Percentiles rank a stretch among this genome's conserved stretches.
These are phyloP conservation scores for Torymus aiolomorphi DNA, from an alignment of 2,888 invertebrate genomes.

Conservation along the genomic window DNA sequence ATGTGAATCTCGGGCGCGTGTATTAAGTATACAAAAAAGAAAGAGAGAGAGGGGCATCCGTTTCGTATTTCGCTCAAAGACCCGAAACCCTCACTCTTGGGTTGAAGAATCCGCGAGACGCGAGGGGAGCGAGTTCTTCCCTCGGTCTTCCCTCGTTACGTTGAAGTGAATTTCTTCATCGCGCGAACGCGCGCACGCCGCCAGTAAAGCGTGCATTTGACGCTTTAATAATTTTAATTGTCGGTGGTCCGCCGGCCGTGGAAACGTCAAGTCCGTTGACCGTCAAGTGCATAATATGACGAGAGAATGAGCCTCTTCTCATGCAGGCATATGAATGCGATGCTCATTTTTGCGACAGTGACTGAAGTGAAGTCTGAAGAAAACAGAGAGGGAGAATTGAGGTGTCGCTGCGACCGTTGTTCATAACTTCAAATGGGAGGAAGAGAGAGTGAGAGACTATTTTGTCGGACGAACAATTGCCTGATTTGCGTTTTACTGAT, in stretches of 20 bases:
- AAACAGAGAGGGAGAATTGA: no score
- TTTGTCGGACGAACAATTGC: no score
- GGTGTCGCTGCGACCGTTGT: no score
- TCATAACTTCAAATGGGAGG: no score
- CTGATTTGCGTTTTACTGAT: no score
- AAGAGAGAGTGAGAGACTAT: no score
- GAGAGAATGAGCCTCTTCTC: no score
- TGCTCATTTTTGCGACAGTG: no score
- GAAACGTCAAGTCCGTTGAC: slow-evolving; percentile 37
- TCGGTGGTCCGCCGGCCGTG: slow-evolving; percentile 14
- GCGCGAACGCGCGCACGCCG: no score
- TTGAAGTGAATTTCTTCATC: slow-evolving; percentile 43
- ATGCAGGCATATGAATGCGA: no score
- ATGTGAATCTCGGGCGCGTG: slow-evolving; percentile 32
- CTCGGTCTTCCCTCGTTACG: no score
- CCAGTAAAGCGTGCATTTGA: slow-evolving; percentile 13
- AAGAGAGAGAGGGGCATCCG: slow-evolving; percentile 36
- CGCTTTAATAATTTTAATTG: slow-evolving; percentile 44
- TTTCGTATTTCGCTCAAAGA: slow-evolving; percentile 38
- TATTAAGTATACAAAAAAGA: neutral
- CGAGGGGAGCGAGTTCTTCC: slow-evolving; percentile 37
- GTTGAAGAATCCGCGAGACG: slow-evolving; percentile 35
- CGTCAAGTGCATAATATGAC: slow-evolving; percentile 41
- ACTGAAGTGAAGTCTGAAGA: no score
- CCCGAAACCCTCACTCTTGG: slow-evolving; percentile 8